A percentile compares a stretch with the other conserved stretches of the same genome.
phyloP scores from a whole-genome alignment of 2,113 vertebrate genomes.

The Sinocyclocheilus grahami region DNA sequence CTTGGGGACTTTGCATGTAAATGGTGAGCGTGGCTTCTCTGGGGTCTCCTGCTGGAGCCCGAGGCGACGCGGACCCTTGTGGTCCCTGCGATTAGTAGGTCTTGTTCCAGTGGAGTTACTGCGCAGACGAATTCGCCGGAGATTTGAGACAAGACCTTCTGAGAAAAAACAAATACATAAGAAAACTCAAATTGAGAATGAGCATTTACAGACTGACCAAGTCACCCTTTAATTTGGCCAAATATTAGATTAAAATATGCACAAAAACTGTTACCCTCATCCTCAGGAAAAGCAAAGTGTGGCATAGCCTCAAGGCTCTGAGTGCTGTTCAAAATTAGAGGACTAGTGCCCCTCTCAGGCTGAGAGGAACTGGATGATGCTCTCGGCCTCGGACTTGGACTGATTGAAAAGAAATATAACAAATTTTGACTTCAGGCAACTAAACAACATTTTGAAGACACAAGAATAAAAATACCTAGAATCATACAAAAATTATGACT shows the following conservation, averaged over 20 bases:
- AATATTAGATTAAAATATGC: neutral
- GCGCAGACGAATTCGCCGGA: slow-evolving; percentile 85
- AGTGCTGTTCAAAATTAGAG: slow-evolving; percentile 78
- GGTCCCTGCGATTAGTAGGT: slow-evolving; percentile 77
- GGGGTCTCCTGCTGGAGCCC: slow-evolving; percentile 75
- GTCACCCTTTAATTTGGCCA: neutral
- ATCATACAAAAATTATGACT: neutral
- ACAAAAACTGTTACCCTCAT: slow-evolving; percentile 75
- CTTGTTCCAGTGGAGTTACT: slow-evolving; percentile 92
- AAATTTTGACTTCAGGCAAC: neutral
- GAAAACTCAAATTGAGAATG: neutral
- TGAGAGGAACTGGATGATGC: slow-evolving; percentile 84
- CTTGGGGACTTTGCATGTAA: slow-evolving; percentile 82
- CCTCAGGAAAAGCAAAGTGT: slow-evolving; percentile 85
- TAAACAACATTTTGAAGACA: neutral
- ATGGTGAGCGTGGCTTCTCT: slow-evolving; percentile 72
- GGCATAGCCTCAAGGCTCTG: slow-evolving; percentile 88
- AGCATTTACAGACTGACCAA: neutral
- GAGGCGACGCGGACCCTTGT: slow-evolving; percentile 71
- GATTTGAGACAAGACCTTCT: slow-evolving; percentile 75
- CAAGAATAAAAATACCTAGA: neutral
- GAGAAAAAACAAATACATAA: neutral
- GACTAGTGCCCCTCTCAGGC: slow-evolving; percentile 81
- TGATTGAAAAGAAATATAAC: neutral
- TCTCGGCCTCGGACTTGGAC: slow-evolving; percentile 81